Conservation (phyloP, 2,797 vertebrate genomes). For the Pseudocheirus occidentalis region DNA sequence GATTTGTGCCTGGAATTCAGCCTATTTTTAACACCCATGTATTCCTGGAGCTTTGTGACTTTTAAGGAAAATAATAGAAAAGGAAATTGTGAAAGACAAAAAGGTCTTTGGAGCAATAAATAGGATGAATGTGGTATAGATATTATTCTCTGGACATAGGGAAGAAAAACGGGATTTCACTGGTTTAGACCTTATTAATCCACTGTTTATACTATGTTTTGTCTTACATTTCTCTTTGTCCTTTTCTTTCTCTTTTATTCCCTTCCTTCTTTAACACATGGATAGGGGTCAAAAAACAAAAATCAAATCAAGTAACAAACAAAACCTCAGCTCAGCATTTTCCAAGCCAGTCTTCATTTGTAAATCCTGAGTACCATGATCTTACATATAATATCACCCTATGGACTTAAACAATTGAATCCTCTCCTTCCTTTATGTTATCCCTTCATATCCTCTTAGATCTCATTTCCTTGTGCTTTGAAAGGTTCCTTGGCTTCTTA, state of each 20-base stretch:
- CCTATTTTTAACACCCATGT: constrained; percentile 57
- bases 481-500: neutral
- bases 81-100: neutral
- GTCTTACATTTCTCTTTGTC: neutral
- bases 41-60: constrained; percentile 58
- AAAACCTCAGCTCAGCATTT: neutral
- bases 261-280: neutral
- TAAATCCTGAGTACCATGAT: neutral
- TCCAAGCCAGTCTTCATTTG: neutral
- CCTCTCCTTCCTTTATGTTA: neutral
- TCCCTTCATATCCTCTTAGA: rapidly evolving
- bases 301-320: neutral
- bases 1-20: constrained; percentile 57
- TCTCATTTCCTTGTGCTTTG: neutral
- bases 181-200: neutral
- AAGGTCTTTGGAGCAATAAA: constrained; percentile 48
- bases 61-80: constrained; percentile 61
- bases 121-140: neutral
- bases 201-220: neutral
- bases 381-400: neutral
- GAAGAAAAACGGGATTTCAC: neutral
- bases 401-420: neutral
- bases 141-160: neutral
- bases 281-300: neutral
- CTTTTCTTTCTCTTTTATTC: neutral